Base-by-base conservation (phyloP, 1,140 invertebrate species). In the Macrobrachium rosenbergii region DNA sequence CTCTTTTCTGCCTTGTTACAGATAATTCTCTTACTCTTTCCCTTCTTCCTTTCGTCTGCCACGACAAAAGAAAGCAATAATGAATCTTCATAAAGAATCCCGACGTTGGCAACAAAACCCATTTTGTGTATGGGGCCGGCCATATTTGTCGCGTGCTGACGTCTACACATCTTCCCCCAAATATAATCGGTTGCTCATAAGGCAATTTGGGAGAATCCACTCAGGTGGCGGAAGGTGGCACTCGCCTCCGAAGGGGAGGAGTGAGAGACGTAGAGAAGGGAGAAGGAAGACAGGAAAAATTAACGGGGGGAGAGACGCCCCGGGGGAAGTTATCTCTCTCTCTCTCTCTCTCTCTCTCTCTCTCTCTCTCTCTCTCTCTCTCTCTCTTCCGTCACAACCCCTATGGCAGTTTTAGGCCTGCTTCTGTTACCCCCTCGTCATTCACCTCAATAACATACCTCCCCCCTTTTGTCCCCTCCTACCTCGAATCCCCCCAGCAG, bases 171-270 rank as follows among this genome's bases (percentile, higher is more conserved):
- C 67, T 72, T 58, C 37, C 63, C 76, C 43, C 17, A 86, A 86
- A 86, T 80, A 86, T 80, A 80, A 86, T 86, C 83, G 83, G 23
- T 76, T 72, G 28, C 77, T 80, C 83, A 86, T 86, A 80, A 86
- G 77, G 77, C 76, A 86, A 85, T 86, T 86, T 86, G 75, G 63
- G 43, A 45, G 63, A 67, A 86, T 75, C 77, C 76, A 59, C 83
- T 86, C 83, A 80, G 83, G 83, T 86, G 78, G 52, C 63, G 83
- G 76, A 86, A 79, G 67, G 67, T 72, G 67, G 37, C 64, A 21
- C 64, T 28, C 52, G 52, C 52, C 52, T 52, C 52, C 52, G 52
- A 52, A 52, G 72, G 83, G 63, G 37, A 45, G 75, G 58, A 37
- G 82, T 23, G 52, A 59, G 43, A 23, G 59, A 43, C 23, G 72